phyloP scores from a whole-genome alignment of 2,797 vertebrate species.

The Cossypha heuglini region DNA sequence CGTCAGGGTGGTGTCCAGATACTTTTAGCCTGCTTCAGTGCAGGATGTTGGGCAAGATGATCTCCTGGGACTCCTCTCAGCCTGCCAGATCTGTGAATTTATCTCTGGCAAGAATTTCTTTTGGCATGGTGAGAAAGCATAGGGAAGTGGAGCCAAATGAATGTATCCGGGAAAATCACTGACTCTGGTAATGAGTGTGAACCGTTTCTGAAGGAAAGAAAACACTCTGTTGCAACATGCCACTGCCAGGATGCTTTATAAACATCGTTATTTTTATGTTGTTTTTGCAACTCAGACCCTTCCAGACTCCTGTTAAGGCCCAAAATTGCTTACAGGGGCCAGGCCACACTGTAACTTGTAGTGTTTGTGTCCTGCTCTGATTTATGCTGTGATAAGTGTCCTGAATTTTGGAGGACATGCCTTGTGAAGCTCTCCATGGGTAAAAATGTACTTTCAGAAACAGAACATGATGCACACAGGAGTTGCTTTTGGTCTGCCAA shows the following conservation, averaged over 20 bases:
- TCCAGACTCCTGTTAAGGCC: not conserved
- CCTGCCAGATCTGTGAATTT: conserved; percentile 2
- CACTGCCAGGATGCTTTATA: not conserved
- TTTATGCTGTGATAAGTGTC: not conserved
- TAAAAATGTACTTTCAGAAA: not conserved
- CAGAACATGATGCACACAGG: not conserved
- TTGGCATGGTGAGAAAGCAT: not conserved
- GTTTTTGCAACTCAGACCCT: not conserved
- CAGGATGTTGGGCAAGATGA: not conserved
- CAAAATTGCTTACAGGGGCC: not conserved
- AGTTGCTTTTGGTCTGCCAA: not conserved
- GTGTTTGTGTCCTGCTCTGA: not conserved
- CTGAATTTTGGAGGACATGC: not conserved
- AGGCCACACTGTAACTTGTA: not conserved
- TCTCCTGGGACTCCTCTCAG: not conserved
- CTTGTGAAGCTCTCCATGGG: not conserved
- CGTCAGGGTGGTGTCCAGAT: not conserved
- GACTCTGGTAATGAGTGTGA: not conserved
- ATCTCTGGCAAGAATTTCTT: not conserved
- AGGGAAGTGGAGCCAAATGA: not conserved
- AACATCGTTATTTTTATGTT: not conserved
- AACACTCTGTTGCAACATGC: not conserved
- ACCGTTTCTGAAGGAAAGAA: not conserved
- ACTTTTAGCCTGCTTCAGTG: not conserved
- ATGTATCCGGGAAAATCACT: not conserved